Evolutionary conservation across 2,797 vertebrate species (phyloP), one percentile per base, ranked within the genome.

Genomic region (Premnoplex brunnescens): DNA sequence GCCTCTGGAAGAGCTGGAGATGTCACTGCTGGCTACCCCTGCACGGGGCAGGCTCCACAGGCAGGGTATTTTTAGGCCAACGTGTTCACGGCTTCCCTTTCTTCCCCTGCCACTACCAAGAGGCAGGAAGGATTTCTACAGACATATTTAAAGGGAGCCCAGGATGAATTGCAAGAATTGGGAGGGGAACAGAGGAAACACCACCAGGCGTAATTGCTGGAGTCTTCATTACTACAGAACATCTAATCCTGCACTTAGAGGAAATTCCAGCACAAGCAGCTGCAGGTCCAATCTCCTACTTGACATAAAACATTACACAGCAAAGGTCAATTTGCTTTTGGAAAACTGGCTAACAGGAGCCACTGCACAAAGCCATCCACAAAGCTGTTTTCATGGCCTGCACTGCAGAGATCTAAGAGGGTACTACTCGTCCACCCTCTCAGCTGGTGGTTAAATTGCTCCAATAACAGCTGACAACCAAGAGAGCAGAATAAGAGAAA

Each of bases 361-460:
- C 13, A 4, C 77, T 39, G 44, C 83, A 44, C 4, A 73, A 68
- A 87, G 46, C 37, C 78, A 54, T 48, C 58, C 85, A 84, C 60
- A 78, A 39, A 83, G 71, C 82, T 83, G 16, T 89, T 75, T 66
- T 28, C 52, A 44, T 12, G 88, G 85, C 55, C 63, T 37, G 49
- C 6, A 2, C 68, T n/a, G 63, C 62, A 81, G 32, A 85, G 23
- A 74, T 59, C 43, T 49, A 19, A 73, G 77, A 91, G 88, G 92
- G 62, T 91, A 81, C 74, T 55, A 12, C 71, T 36, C 76, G 77
- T 51, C 84, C 94, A 75, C 92, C 91, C 69, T 91, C 76, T 37
- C 89, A 93, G 95, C 72, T 93, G 93, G 82, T 77, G 74, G 82
- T 71, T 93, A 93, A 95, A 97, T 92, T 94, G 75, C 72, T 86